Percentiles rank a stretch among this genome's conserved stretches.
Evolutionary conservation across 2,888 invertebrate species (phyloP).

Genomic region (Caenorhabditis japonica): DNA sequence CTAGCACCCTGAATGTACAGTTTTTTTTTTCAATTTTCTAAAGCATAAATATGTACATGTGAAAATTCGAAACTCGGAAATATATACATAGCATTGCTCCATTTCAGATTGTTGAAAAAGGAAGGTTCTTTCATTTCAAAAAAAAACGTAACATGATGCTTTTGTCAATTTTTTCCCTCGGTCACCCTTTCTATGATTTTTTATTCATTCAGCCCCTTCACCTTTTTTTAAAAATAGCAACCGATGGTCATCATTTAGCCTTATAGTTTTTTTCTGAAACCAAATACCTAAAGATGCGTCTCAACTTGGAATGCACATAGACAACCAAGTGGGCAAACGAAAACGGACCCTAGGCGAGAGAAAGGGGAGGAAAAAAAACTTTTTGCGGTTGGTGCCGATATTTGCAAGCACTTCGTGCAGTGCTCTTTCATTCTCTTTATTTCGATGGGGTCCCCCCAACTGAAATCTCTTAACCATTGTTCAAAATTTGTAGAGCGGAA

Average conservation of each 20-base stretch:
- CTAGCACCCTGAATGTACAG: too few species aligned
- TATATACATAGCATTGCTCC: too few species aligned
- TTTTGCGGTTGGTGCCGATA: conserved; percentile 42
- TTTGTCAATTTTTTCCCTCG: conserved; percentile 31
- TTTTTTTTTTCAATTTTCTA: not conserved
- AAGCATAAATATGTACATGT: too few species aligned
- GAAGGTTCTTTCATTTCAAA: too few species aligned
- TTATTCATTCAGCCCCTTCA: not conserved
- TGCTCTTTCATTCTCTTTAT: conserved; percentile 52
- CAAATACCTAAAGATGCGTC: conserved; percentile 37
- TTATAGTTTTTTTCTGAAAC: conserved; percentile 29
- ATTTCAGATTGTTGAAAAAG: conserved; percentile 47
- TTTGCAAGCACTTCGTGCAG: conserved; percentile 46
- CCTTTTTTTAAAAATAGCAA: not conserved
- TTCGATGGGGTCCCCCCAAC: conserved; percentile 40
- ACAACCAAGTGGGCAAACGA: conserved; percentile 24
- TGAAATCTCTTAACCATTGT: conserved; percentile 56
- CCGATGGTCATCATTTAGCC: conserved; percentile 35
- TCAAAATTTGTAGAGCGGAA: conserved; percentile 58
- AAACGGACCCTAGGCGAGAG: conserved; percentile 47
- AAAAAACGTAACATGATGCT: conserved; percentile 53
- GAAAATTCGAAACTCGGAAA: too few species aligned
- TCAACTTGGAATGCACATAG: conserved; percentile 14
- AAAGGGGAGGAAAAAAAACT: conserved; percentile 30
- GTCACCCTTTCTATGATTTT: conserved; percentile 1